phyloP scores from a whole-genome alignment of 2,113 vertebrate species.

The Anarhynchus alexandrinus region DNA sequence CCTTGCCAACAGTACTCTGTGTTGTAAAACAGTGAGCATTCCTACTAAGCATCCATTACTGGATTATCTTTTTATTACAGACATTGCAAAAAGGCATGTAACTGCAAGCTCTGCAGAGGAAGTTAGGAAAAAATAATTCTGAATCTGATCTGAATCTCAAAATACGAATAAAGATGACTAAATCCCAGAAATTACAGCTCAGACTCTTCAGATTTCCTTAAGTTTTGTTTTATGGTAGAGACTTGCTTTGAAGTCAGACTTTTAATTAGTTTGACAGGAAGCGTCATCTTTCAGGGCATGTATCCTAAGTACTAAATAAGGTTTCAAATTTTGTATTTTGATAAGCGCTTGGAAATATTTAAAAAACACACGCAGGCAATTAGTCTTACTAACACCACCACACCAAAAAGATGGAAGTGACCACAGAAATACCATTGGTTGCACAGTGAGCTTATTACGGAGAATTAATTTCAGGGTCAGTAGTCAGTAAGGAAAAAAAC shows the following conservation, averaged over 20 bases:
- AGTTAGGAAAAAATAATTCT: background rate
- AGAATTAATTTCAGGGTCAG: background rate
- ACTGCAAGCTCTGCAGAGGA: background rate
- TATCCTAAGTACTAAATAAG: background rate
- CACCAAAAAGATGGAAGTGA: background rate
- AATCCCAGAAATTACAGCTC: background rate
- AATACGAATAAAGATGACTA: background rate
- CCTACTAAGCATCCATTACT: background rate
- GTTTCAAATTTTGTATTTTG: background rate
- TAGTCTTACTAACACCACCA: background rate
- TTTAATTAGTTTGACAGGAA: background rate
- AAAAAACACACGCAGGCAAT: background rate
- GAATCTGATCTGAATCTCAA: background rate
- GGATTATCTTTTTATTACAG: background rate
- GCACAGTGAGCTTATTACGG: background rate
- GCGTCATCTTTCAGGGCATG: background rate
- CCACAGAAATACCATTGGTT: background rate
- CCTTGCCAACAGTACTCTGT: too few relatives aligned
- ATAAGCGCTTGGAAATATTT: background rate
- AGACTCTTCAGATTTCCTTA: background rate
- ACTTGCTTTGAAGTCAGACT: background rate
- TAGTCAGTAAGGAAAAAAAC: background rate
- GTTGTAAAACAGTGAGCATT: background rate
- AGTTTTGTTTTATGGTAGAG: background rate
- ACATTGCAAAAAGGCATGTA: background rate